Conservation (phyloP, 2,797 vertebrate species). For the Notoglanidium macrostoma region DNA sequence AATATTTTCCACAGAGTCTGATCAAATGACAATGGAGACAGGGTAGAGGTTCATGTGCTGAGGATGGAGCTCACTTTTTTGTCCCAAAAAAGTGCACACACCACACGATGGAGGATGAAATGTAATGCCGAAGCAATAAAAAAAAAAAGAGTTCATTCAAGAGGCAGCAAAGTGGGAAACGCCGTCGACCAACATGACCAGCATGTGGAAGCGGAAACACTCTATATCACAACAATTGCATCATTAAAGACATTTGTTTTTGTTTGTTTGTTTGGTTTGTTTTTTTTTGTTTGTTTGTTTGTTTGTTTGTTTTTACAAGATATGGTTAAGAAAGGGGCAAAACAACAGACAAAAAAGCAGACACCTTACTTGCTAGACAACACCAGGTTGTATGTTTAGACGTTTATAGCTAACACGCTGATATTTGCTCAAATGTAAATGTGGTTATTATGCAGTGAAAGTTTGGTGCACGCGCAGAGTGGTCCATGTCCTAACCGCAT, state of each 20-base stretch:
- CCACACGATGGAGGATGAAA: slow-evolving; percentile 79
- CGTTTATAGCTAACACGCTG: neutral
- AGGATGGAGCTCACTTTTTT: slow-evolving; percentile 86
- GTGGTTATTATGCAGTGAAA: slow-evolving; percentile 17
- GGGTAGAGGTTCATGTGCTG: slow-evolving; percentile 76
- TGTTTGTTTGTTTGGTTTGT: too few relatives aligned
- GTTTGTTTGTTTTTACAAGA: neutral
- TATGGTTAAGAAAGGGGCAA: neutral
- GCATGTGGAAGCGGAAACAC: slow-evolving; percentile 75
- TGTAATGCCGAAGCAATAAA: slow-evolving; percentile 76
- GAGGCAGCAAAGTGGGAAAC: slow-evolving; percentile 68
- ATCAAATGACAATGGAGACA: slow-evolving; percentile 76
- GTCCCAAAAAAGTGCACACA: slow-evolving; percentile 80
- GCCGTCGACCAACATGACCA: slow-evolving; percentile 85
- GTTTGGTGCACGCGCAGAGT: slow-evolving; percentile 19
- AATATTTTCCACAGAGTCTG: slow-evolving; percentile 76
- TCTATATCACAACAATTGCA: slow-evolving; percentile 82
- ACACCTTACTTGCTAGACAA: neutral
- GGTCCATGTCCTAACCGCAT: slow-evolving; percentile 35
- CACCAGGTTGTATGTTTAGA: neutral
- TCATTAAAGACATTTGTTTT: slow-evolving; percentile 3
- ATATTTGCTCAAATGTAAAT: neutral
- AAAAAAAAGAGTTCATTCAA: slow-evolving; percentile 75
- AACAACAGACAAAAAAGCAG: neutral
- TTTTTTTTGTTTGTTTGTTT: too few relatives aligned